Evolutionary conservation across 92 coral and sea anemone species (phyloP).

Genomic region (Siderastrea radians): DNA sequence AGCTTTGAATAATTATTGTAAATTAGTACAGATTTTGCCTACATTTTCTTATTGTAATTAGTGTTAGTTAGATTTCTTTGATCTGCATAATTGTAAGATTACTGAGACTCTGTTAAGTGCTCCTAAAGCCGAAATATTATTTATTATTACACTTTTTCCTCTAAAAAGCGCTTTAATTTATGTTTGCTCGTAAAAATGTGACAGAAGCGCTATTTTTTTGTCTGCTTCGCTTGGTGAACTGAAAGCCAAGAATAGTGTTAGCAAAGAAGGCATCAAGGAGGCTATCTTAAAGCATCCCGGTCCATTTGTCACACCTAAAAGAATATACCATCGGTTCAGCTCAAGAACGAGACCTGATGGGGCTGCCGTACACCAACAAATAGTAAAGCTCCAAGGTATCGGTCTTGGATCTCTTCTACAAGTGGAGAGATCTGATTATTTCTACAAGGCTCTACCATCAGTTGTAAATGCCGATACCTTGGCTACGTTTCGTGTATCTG

Average conservation of each 20-base stretch:
- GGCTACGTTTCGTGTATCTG: conserved; percentile 10
- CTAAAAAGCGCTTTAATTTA: too few relatives aligned
- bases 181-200: too few relatives aligned
- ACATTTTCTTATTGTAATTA: too few relatives aligned
- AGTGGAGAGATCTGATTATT: conserved; percentile 24
- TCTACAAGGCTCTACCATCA: conserved; percentile 27
- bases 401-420: conserved; percentile 24
- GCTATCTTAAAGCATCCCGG: conserved; percentile 44
- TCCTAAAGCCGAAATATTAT: too few relatives aligned
- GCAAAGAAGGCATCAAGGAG: conserved; percentile 21
- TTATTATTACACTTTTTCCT: too few relatives aligned
- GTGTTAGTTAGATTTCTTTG: too few relatives aligned
- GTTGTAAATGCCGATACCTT: not conserved
- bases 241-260: conserved; percentile 23
- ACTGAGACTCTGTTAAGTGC: too few relatives aligned
- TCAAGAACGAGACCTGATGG: conserved; percentile 33
- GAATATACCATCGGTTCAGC: conserved; percentile 30
- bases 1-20: too few relatives aligned
- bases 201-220: too few relatives aligned
- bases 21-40: too few relatives aligned
- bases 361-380: conserved; percentile 16
- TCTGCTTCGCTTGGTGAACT: conserved; percentile 14
- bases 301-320: conserved; percentile 39
- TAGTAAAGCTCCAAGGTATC: not conserved
- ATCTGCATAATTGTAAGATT: too few relatives aligned